Evolutionary conservation across 2,797 vertebrate species (phyloP).

Genomic region (Ceryle rudis): DNA sequence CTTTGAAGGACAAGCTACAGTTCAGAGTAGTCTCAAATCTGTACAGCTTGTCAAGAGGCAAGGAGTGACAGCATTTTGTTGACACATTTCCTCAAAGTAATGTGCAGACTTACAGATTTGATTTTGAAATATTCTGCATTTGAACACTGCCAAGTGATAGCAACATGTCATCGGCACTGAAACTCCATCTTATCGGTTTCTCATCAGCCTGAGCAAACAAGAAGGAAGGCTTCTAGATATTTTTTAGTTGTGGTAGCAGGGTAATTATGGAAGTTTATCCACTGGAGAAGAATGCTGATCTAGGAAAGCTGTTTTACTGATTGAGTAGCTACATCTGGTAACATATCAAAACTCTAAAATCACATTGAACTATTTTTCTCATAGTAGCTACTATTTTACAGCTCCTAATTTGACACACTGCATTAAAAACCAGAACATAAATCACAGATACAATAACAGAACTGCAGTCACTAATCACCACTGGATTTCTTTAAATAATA

Average conservation of each 20-base stretch:
- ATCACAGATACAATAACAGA: slow-evolving; percentile 14
- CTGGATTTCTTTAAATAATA: background rate
- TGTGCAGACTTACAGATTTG: slow-evolving; percentile 17
- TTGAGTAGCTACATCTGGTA: slow-evolving; percentile 13
- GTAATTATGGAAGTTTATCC: slow-evolving; percentile 32
- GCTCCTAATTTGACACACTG: slow-evolving; percentile 6
- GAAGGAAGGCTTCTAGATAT: background rate
- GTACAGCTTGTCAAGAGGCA: slow-evolving; percentile 41
- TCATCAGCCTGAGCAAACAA: slow-evolving; percentile 4
- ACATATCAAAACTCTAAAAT: slow-evolving; percentile 15
- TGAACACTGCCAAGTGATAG: slow-evolving; percentile 21
- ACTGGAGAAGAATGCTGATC: slow-evolving; percentile 12
- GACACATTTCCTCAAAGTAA: slow-evolving; percentile 47
- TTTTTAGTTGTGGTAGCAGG: slow-evolving; percentile 8
- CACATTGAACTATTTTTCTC: slow-evolving; percentile 18
- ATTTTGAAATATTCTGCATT: slow-evolving; percentile 50
- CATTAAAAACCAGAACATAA: slow-evolving; percentile 13
- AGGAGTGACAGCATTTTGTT: slow-evolving; percentile 60
- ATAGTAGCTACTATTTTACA: slow-evolving; percentile 3
- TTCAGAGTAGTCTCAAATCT: slow-evolving; percentile 22
- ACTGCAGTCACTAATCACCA: background rate
- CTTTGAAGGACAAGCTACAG: slow-evolving; percentile 10
- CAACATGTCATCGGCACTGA: slow-evolving; percentile 6
- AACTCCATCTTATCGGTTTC: background rate
- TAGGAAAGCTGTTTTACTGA: slow-evolving; percentile 39